Conservation (phyloP, 1,140 invertebrate species). For the Zaprionus ornatus region DNA sequence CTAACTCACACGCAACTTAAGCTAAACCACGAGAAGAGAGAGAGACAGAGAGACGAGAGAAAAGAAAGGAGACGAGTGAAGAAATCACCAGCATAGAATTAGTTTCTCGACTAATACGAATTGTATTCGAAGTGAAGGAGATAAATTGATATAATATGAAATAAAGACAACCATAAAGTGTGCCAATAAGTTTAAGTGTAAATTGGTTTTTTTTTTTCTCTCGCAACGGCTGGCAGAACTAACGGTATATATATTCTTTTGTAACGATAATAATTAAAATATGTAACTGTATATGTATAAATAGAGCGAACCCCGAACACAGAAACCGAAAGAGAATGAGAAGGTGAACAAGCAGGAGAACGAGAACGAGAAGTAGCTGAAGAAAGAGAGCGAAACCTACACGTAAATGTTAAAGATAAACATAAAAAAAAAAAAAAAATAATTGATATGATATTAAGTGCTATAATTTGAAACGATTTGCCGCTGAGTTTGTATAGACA, state of each 20-base stretch:
- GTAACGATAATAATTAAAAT: conserved; percentile 41
- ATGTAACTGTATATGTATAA: conserved; percentile 62
- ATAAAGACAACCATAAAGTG: conserved; percentile 49
- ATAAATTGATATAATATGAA: conserved; percentile 13
- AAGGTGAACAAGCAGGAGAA: not conserved
- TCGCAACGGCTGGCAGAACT: conserved; percentile 35
- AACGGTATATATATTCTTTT: conserved; percentile 14
- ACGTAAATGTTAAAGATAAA: conserved; percentile 1
- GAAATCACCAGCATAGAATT: conserved; percentile 18
- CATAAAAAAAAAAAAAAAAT: not conserved
- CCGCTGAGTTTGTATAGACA: conserved; percentile 71
- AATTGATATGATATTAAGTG: conserved; percentile 12
- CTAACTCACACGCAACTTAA: conserved; percentile 16
- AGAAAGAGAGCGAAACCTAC: conserved; percentile 12
- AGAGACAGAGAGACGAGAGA: not conserved
- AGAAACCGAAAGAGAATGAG: not conserved
- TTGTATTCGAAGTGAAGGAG: conserved; percentile 2
- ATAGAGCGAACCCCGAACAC: conserved; percentile 11
- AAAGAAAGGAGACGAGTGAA: not conserved
- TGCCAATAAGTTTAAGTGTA: conserved; percentile 73
- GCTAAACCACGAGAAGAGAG: not conserved
- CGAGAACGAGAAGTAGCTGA: conserved; percentile 16
- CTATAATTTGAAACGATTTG: conserved; percentile 46
- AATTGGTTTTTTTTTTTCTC: conserved; percentile 51
- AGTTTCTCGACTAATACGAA: conserved; percentile 34